Evolutionary conservation across 2,888 invertebrate genomes (phyloP).

Genomic region (Apocheima hispidaria): DNA sequence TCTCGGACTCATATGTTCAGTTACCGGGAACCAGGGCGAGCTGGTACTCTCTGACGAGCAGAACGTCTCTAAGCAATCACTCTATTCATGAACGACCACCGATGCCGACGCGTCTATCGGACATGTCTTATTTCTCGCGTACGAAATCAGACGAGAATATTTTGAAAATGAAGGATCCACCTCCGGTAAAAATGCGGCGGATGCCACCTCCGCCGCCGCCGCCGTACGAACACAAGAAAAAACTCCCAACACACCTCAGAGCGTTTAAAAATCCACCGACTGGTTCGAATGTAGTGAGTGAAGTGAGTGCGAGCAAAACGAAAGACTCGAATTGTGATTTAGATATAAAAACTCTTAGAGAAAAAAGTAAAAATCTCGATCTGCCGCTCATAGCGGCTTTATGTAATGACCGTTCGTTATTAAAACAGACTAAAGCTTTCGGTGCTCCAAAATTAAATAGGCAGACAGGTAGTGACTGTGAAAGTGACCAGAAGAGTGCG

Average conservation of each 20-base stretch:
- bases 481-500: conserved; percentile 77
- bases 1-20: conserved; percentile 91
- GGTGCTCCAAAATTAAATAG: conserved; percentile 89
- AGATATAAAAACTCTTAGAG: conserved; percentile 94
- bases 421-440: conserved; percentile 95
- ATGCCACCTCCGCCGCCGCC: conserved; percentile 86
- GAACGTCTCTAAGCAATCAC: conserved; percentile 87
- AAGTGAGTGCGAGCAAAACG: conserved; percentile 66
- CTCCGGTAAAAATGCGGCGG: conserved; percentile 80
- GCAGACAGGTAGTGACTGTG: conserved; percentile 75
- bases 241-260: conserved; percentile 84
- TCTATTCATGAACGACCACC: conserved; percentile 89
- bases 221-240: conserved; percentile 81
- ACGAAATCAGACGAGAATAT: conserved; percentile 94
- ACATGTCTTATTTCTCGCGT: conserved; percentile 86
- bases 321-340: conserved; percentile 82
- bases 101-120: conserved; percentile 85
- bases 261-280: conserved; percentile 63
- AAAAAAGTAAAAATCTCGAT: conserved; percentile 95
- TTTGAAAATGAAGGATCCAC: conserved; percentile 86
- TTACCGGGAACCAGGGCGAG: conserved; percentile 87
- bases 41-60: conserved; percentile 87
- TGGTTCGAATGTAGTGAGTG: conserved; percentile 60
- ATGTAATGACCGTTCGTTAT: conserved; percentile 95
- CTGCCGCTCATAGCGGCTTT: conserved; percentile 96